phyloP scores from a whole-genome alignment of 1,140 invertebrate genomes.

The Drosophila subpulchrella region DNA sequence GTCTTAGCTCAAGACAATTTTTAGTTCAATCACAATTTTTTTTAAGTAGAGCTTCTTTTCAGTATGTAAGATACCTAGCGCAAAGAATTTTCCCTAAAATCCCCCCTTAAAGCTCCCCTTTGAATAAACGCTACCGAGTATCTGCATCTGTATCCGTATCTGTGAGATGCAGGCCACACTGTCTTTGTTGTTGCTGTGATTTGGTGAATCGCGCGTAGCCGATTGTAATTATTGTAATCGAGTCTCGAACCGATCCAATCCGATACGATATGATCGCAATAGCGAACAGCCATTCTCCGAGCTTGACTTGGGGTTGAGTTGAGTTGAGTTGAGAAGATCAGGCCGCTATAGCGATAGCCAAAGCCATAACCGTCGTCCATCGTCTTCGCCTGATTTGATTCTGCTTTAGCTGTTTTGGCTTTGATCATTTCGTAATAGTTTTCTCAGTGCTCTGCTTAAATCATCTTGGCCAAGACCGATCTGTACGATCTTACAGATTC shows the following conservation, averaged over 20 bases:
- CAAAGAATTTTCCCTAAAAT: neutral
- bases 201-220: conserved; percentile 82
- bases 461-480: conserved; percentile 54
- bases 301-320: no score
- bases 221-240: conserved; percentile 84
- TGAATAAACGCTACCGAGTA: neutral
- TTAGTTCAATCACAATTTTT: no score
- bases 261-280: conserved; percentile 78
- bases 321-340: conserved; percentile 21
- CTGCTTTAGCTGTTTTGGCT: conserved; percentile 64
- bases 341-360: conserved; percentile 15
- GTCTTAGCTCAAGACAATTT: no score
- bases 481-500: neutral
- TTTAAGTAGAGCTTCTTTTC: no score
- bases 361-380: conserved; percentile 2
- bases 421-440: conserved; percentile 80
- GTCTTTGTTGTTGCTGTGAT: conserved; percentile 56
- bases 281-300: conserved; percentile 1
- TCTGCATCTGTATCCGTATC: conserved; percentile 34
- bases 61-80: no score
- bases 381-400: conserved; percentile 77
- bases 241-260: conserved; percentile 81
- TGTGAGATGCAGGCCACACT: conserved; percentile 23
- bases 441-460: conserved; percentile 76
- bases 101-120: no score